Evolutionary conservation across 2,797 vertebrate species (phyloP).

Genomic region (Florisuga fusca): DNA sequence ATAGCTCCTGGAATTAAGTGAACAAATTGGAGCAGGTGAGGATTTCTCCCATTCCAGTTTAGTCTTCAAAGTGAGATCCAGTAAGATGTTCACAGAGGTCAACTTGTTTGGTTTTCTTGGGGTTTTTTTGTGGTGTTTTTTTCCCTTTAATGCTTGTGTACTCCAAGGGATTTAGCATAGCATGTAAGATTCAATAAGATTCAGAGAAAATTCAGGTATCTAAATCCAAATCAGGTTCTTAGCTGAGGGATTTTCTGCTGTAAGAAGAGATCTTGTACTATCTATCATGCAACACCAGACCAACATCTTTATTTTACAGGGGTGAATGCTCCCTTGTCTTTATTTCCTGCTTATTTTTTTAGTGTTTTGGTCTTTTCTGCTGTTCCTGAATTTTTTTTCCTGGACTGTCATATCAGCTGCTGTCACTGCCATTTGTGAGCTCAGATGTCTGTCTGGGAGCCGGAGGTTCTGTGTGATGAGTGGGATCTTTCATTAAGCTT

Average conservation of each 20-base stretch:
- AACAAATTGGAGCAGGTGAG: neutral
- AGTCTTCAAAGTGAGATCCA: neutral
- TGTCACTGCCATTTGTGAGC: neutral
- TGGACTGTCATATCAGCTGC: neutral
- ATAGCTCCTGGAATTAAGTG: neutral
- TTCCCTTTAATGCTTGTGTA: neutral
- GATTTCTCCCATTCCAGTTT: neutral
- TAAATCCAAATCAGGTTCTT: neutral
- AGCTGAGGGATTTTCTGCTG: neutral
- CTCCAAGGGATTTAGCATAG: neutral
- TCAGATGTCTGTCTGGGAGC: neutral
- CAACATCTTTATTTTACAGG: neutral
- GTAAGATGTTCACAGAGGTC: neutral
- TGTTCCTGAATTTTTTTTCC: neutral
- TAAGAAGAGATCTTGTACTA: neutral
- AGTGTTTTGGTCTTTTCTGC: neutral
- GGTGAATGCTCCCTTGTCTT: neutral
- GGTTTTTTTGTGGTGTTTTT: neutral
- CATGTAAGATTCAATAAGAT: neutral
- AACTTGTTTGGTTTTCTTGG: neutral
- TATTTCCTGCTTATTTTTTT: neutral
- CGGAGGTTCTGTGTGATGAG: neutral
- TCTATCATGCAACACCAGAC: too few species aligned
- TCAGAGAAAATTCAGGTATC: neutral
- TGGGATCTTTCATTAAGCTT: neutral